Conservation (phyloP, 2,113 vertebrate species). For the Malurus melanocephalus region DNA sequence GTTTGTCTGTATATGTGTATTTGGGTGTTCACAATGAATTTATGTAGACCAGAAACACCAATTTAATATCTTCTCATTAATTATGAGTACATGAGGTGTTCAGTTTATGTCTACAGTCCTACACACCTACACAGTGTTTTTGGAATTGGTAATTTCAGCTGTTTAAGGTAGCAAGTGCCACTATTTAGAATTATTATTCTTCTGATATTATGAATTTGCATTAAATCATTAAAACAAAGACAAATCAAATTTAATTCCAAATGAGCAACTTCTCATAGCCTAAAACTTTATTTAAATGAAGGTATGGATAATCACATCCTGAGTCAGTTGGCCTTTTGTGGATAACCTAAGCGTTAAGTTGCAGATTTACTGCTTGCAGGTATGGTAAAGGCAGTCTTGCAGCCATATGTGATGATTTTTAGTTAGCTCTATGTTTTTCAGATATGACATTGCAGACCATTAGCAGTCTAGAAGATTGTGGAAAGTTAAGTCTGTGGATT, state of each 20-base stretch:
- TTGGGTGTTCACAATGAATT: not conserved
- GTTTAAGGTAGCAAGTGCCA: not conserved
- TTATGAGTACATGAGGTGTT: not conserved
- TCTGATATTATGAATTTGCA: not conserved
- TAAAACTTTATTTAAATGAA: not conserved
- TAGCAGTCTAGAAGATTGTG: not conserved
- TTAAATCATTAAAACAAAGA: not conserved
- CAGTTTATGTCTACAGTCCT: not conserved
- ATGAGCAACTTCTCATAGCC: not conserved
- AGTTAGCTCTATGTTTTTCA: not conserved
- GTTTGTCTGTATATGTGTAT: not conserved
- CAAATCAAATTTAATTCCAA: not conserved
- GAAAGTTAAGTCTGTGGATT: not conserved
- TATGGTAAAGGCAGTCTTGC: not conserved
- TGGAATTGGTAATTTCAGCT: not conserved
- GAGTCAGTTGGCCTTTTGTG: not conserved
- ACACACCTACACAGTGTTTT: not conserved
- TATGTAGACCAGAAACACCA: not conserved
- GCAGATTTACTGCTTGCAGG: not conserved
- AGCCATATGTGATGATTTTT: not conserved
- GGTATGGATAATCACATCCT: not conserved
- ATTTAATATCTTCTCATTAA: not conserved
- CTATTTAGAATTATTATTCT: not conserved
- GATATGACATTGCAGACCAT: not conserved
- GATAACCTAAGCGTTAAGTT: not conserved